Evolutionary conservation across 2,888 invertebrate genomes (phyloP), one percentile per base, ranked within the genome.

Genomic region (Hylaea fasciaria): DNA sequence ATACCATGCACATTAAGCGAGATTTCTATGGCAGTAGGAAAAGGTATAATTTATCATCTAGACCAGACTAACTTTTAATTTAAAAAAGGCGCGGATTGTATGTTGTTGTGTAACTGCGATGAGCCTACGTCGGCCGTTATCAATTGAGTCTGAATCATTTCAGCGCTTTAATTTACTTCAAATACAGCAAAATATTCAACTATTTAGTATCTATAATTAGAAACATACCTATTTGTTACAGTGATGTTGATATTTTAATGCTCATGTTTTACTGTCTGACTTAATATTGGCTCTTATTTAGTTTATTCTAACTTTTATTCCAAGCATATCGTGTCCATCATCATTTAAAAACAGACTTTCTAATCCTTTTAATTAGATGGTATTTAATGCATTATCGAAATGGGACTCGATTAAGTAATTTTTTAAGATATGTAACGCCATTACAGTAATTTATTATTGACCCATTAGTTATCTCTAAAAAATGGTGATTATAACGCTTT

Each of bases 381-480:
- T n/a, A n/a, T 52, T 47, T 57, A n/a, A 41, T 53, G 8, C 12
- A 48, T 58, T 58, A 52, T 22, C 16, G 32, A 46, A 57, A n/a
- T 14, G 40, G 41, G 22, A 11, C 28, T 41, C 40, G 45, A 50
- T 40, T 39, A 28, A 39, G 46, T 41, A 35, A 2, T 44, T 53
- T 59, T 48, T 46, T 41, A 8, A 28, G 13, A 13, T 14, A 16
- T 48, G 22, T 52, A 44, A 48, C 11, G 5, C 12, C 37, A 53
- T 53, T 53, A 39, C 0, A 0, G 11, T 22, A 48, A 58, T 53
- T 41, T 22, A 51, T 44, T 48, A 48, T 57, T 52, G 46, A 41
- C 35, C 22, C 43, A 52, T 45, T 52, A 37, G 44, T 44, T 45
- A 52, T 45, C 45, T 44, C 5, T 52, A 44, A 52, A 52, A 52